A percentile compares a stretch with the other conserved stretches of the same genome.
These are phyloP conservation scores for Catostomus latipinnis DNA, from an alignment of 2,797 vertebrate species.

Conservation along the genomic window DNA sequence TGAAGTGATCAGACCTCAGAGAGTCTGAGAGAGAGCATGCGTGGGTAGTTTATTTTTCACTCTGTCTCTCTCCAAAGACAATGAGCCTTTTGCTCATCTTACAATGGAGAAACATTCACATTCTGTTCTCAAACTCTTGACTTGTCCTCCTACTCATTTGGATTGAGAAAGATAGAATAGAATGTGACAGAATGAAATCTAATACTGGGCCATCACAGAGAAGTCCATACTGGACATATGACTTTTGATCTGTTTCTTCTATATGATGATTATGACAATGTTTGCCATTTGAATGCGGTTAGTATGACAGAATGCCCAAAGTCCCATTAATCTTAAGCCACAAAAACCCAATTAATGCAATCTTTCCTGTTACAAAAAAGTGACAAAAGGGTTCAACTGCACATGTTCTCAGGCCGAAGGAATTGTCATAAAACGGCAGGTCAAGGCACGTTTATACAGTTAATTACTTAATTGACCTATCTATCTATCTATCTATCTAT, in stretches of 20 bases:
- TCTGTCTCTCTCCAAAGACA: constrained; percentile 34
- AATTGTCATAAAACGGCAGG: too few species aligned
- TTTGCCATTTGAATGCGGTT: background rate
- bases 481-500: too few species aligned
- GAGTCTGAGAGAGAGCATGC: constrained; percentile 31
- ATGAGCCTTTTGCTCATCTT: constrained; percentile 45
- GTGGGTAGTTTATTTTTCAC: constrained; percentile 51
- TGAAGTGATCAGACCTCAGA: constrained; percentile 20
- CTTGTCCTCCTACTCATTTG: constrained; percentile 42
- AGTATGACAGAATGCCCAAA: background rate
- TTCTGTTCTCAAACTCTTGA: constrained; percentile 52
- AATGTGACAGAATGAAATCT: background rate
- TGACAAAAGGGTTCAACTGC: too few species aligned
- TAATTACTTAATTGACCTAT: too few species aligned
- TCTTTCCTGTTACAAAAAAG: background rate
- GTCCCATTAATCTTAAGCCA: background rate
- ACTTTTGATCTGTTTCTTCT: background rate
- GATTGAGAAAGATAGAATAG: background rate
- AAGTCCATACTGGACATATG: background rate
- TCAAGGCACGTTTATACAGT: too few species aligned
- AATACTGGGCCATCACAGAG: too few species aligned
- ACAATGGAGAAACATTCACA: constrained; percentile 57
- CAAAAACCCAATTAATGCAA: background rate
- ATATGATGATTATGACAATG: background rate
- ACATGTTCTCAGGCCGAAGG: too few species aligned